Conservation (phyloP, 2,113 vertebrate species). For the Reinhardtius hippoglossoides region DNA sequence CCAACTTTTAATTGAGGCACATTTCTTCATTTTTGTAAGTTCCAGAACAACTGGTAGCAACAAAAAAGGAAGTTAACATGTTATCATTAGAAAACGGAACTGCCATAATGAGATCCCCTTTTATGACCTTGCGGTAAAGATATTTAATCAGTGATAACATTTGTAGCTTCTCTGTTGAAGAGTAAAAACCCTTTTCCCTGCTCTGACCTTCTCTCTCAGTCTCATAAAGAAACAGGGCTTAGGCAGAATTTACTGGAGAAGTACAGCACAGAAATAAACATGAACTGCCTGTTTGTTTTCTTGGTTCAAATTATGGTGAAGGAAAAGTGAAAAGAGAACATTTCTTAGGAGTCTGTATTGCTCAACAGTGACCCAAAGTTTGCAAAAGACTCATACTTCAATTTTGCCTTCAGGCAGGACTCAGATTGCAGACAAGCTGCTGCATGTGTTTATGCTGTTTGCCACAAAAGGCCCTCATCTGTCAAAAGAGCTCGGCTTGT, state of each 20-base stretch:
- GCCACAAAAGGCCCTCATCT: slow-evolving; percentile 35
- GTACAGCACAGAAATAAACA: neutral
- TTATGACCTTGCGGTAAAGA: neutral
- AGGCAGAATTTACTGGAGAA: neutral
- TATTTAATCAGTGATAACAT: neutral
- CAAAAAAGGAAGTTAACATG: too few species aligned
- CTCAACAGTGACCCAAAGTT: slow-evolving; percentile 37
- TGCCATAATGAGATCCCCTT: neutral
- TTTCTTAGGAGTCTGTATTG: slow-evolving; percentile 38
- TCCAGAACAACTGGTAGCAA: neutral
- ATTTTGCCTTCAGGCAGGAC: slow-evolving; percentile 38
- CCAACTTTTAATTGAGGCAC: too few species aligned
- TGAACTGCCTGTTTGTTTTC: neutral
- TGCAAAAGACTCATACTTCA: slow-evolving; percentile 21
- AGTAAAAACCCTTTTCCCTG: neutral
- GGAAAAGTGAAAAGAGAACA: slow-evolving; percentile 3
- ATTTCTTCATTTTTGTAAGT: too few species aligned
- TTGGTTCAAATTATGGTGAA: slow-evolving; percentile 7
- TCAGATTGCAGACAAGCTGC: slow-evolving; percentile 55
- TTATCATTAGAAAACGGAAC: neutral
- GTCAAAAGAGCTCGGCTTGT: slow-evolving; percentile 54
- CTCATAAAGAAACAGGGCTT: neutral
- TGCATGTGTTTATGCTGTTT: slow-evolving; percentile 55
- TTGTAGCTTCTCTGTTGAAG: neutral
- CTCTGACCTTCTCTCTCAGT: too few species aligned